These are phyloP conservation scores for Ornithorhynchus anatinus DNA, from an alignment of 2,113 vertebrate genomes.

Conservation along the genomic window DNA sequence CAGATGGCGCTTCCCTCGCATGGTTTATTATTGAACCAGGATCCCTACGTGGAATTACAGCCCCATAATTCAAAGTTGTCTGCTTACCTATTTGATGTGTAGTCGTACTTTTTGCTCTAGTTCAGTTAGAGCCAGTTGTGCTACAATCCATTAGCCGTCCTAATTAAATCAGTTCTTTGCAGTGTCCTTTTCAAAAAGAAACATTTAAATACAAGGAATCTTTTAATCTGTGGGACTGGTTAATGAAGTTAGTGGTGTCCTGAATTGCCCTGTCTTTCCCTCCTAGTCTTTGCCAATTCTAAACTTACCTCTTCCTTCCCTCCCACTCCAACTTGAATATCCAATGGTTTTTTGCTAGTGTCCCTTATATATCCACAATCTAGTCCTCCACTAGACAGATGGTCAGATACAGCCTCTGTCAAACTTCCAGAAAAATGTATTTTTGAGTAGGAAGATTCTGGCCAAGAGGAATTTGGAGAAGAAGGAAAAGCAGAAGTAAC, in stretches of 20 bases:
- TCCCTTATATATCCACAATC: no score
- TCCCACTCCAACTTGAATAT: no score
- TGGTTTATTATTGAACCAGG: conserved; percentile 14
- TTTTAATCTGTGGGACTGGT: neutral
- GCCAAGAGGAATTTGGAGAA: no score
- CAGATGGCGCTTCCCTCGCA: conserved; percentile 17
- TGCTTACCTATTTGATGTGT: neutral
- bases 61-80: conserved; percentile 1
- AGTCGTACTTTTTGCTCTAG: neutral
- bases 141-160: conserved; percentile 16
- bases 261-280: neutral
- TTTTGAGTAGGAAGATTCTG: no score
- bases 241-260: neutral
- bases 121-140: neutral
- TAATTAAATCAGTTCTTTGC: conserved; percentile 9
- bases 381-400: no score
- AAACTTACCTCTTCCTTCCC: neutral
- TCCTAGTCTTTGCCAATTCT: neutral
- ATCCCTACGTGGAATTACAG: conserved; percentile 9
- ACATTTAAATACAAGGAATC: conserved; percentile 20
- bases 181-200: conserved; percentile 11
- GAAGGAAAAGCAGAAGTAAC: no score
- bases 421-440: no score
- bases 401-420: no score
- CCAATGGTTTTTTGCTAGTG: no score